Percentiles rank a stretch among this genome's conserved stretches.
These are phyloP conservation scores for Camponotus floridanus DNA, from an alignment of 1,140 invertebrate genomes.

Conservation along the genomic window DNA sequence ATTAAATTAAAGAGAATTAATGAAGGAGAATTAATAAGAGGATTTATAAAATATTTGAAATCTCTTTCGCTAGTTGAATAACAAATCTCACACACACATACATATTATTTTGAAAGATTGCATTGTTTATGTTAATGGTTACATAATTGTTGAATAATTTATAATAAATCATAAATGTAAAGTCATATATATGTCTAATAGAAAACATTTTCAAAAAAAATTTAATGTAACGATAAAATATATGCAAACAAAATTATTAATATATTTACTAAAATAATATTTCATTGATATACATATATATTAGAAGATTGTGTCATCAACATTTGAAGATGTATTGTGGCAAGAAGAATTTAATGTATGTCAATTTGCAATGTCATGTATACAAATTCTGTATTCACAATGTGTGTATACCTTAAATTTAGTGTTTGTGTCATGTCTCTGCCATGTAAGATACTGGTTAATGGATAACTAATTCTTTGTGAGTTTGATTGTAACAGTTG, in stretches of 20 bases:
- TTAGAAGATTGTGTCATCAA: slow-evolving; percentile 16
- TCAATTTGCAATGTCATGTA: slow-evolving; percentile 52
- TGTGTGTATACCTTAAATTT: slow-evolving; percentile 51
- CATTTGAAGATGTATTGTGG: slow-evolving; percentile 47
- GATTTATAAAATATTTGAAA: not conserved
- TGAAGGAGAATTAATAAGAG: not conserved
- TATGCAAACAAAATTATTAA: slow-evolving; percentile 18
- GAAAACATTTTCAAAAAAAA: not conserved
- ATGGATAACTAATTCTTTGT: slow-evolving; percentile 37
- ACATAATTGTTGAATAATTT: not conserved
- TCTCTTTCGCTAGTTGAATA: not conserved
- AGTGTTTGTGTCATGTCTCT: slow-evolving; percentile 66
- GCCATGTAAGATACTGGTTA: slow-evolving; percentile 47
- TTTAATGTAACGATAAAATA: not conserved
- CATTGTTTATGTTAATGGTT: not conserved
- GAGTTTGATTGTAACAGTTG: slow-evolving; percentile 45
- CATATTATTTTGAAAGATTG: not conserved
- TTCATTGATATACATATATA: slow-evolving; percentile 4
- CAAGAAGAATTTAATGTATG: slow-evolving; percentile 37
- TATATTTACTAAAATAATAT: not conserved
- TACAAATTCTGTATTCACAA: not conserved
- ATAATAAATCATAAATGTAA: not conserved
- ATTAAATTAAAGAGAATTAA: not conserved
- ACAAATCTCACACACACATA: not conserved
- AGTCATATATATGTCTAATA: not conserved